These are phyloP conservation scores for Elachura formosa DNA, from an alignment of 2,113 vertebrate genomes.

Conservation along the genomic window DNA sequence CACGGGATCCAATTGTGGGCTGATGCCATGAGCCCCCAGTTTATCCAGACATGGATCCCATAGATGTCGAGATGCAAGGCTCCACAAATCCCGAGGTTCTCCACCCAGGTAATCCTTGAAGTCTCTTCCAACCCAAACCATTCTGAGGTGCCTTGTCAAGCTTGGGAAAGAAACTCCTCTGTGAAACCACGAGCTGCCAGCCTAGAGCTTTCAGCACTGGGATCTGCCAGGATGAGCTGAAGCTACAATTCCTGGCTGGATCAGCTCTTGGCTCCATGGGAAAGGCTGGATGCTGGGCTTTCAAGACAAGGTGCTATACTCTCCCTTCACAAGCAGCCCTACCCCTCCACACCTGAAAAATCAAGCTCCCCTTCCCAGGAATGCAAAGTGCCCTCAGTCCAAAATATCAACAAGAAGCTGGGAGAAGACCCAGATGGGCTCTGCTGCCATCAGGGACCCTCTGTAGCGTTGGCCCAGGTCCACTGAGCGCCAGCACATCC, in stretches of 20 bases:
- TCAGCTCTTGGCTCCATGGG: background rate
- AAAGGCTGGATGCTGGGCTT: background rate
- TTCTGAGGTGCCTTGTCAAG: background rate
- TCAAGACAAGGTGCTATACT: background rate
- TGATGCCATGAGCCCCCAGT: background rate
- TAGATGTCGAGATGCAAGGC: background rate
- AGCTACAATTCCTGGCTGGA: background rate
- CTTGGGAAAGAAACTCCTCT: background rate
- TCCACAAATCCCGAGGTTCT: background rate
- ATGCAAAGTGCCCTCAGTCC: background rate
- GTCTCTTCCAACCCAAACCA: background rate
- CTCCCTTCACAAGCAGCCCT: accelerated
- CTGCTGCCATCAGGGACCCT: background rate
- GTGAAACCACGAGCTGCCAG: background rate
- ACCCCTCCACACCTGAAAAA: background rate
- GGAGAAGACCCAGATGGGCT: background rate
- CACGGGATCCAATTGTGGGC: too few species aligned
- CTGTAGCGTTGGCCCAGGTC: background rate
- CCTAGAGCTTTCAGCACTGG: background rate
- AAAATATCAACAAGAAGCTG: background rate
- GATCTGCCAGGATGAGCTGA: background rate
- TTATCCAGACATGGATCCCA: background rate
- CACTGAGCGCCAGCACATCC: accelerated
- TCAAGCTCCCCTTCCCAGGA: background rate
- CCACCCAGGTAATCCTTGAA: background rate